Conservation (phyloP, 1,140 invertebrate genomes). For the Trialeurodes vaporariorum region DNA sequence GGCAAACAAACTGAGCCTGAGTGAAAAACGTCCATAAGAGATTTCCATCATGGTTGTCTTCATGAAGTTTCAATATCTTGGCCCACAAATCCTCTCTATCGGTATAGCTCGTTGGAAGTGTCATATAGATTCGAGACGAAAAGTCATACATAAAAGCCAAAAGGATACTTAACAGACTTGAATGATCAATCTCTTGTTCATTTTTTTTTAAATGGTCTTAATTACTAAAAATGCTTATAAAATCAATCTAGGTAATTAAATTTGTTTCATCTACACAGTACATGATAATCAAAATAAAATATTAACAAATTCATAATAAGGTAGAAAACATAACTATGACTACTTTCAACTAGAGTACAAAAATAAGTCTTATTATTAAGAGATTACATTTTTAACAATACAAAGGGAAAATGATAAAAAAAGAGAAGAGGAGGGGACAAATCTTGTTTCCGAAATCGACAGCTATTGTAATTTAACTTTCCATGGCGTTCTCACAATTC, state of each 20-base stretch:
- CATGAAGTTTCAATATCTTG: too few relatives aligned
- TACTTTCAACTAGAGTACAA: background rate
- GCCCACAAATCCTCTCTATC: too few relatives aligned
- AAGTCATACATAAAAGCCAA: too few relatives aligned
- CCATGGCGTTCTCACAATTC: background rate
- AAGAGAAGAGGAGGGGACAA: too few relatives aligned
- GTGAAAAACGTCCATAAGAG: too few relatives aligned
- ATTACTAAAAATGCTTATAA: background rate
- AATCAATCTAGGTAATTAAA: background rate
- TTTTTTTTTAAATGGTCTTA: background rate
- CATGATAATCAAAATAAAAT: background rate
- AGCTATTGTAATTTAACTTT: background rate
- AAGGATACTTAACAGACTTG: too few relatives aligned
- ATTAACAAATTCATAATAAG: constrained; percentile 1
- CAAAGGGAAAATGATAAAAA: background rate
- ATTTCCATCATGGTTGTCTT: too few relatives aligned
- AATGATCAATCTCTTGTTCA: background rate
- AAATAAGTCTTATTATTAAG: background rate
- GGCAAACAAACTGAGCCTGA: too few relatives aligned
- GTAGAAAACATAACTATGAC: background rate
- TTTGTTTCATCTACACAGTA: background rate
- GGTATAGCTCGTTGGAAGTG: too few relatives aligned
- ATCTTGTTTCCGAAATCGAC: too few relatives aligned
- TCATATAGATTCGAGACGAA: too few relatives aligned
- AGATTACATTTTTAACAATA: background rate